Base-by-base conservation (phyloP, 2,888 invertebrate genomes). In the Idaea biselata region DNA sequence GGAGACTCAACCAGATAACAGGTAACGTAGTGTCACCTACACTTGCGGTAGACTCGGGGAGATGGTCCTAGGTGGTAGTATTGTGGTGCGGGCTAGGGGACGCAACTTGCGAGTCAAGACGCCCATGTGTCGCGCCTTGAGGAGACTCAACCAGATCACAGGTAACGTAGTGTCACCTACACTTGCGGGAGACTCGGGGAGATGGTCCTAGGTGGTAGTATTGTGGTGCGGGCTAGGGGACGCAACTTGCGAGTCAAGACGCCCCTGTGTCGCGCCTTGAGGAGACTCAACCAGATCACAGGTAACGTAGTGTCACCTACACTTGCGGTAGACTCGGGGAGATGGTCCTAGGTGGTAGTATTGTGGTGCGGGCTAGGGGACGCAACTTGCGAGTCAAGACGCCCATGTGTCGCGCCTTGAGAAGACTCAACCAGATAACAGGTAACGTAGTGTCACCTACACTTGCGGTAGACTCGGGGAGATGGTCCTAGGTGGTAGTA, bases 101-200 rank as follows among this genome's bases (percentile, higher is more conserved):
- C 96, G 97, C 82, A 97, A 96, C 72, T 93, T 97, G 76, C 94
- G 97, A 76, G 95, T 99, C 60, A 96, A 97, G 83, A 99, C 99
- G 56, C 99, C 99, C 5, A 96, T 97, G 82, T 99, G 99, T 83
- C 95, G 97, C 80, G 98, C 98, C 53, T 89, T 99, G 66, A 94
- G 98, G 64, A 94, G 96, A 77, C 93, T 99, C 18, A 98, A 98
- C 86, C 96, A 97, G 81, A 93, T 98, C 54, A 97, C 97, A 87
- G 98, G 98, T 96, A 81, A 86, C 5, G 53, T 32, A n/a, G n/a
- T n/a, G n/a, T n/a, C n/a, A n/a, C n/a, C n/a, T n/a, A n/a, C n/a
- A 96, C 95, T 69, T 96, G 96, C 76, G 94, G 96, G 74, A 97
- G 98, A 78, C 91, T 99, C 61, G 96, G 96, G 76, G 98, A 98